Base-by-base conservation (phyloP, 1,140 invertebrate species). In the Homarus americanus region DNA sequence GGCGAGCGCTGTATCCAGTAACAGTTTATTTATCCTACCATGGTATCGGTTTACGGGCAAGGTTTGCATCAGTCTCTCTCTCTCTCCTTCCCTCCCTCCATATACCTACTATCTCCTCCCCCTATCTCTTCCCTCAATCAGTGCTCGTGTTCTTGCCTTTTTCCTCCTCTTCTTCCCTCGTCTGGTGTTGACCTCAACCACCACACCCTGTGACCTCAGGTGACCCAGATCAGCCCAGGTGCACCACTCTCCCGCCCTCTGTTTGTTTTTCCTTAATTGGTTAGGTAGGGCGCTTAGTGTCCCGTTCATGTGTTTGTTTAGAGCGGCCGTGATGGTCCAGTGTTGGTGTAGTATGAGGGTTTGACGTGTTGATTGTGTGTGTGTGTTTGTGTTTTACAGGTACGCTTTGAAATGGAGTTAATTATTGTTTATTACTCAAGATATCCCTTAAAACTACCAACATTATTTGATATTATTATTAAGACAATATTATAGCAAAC, bases 151-250 rank as follows among this genome's bases (percentile, higher is more conserved):
- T 38, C 38, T 44, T 34, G 7, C 3, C 66, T 24, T 72, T n/a
- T 12, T 44, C 76, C 76, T n/a, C 76, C 76, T 75, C 41, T 32
- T 7, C 78, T 49, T n/a, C 34, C 78, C 24, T 80, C 44, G n/a
- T 34, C 78, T 34, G 49, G 32, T 63, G 53, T 15, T 80, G 40
- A 32, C 40, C 78, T 53, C 12, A 5, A 24, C 17, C 2, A n/a
- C 49, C 49, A 34, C 79, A 63, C 28, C 79, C 28, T 2, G n/a
- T 69, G 28, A 32, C 63, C 63, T 2, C 58, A 63, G n/a, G 44
- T 49, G 44, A 49, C 44, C 44, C 44, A 24, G 20, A 63, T 63
- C 58, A 4, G 58, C 24, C 58, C 58, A 63, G 58, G 58, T 63
- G 58, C 58, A 2, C 58, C 58, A 5, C 58, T 20, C 15, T 63